A percentile compares a stretch with the other conserved stretches of the same genome.
Conservation (phyloP, 2,888 invertebrate species). For the Notodonta dromedarius region DNA sequence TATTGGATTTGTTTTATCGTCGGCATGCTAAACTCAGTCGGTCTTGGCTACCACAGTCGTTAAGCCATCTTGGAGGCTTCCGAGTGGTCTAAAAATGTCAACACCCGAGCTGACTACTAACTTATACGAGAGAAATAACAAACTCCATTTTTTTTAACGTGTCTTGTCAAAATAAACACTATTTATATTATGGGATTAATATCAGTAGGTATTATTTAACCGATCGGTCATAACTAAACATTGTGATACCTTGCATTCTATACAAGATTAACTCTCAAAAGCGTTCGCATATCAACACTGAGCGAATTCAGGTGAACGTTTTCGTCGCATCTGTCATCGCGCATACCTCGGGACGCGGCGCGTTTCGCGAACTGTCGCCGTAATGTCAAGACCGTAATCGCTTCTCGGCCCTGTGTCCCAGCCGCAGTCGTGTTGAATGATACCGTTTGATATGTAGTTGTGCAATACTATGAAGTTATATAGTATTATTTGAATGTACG, state of each 20-base stretch:
- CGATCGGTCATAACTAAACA: not conserved
- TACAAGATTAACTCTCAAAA: not conserved
- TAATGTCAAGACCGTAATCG: not conserved
- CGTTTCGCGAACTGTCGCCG: not conserved
- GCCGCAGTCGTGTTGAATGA: constrained; percentile 1
- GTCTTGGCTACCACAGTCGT: too few relatives aligned
- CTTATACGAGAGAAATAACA: too few relatives aligned
- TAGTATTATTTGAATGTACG: too few relatives aligned
- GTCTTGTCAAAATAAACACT: too few relatives aligned
- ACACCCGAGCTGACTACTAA: too few relatives aligned
- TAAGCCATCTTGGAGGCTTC: too few relatives aligned
- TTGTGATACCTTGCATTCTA: not conserved
- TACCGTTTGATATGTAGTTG: not conserved
- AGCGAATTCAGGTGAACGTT: not conserved
- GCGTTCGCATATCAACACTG: not conserved
- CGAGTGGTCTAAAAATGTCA: too few relatives aligned
- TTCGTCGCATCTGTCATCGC: not conserved
- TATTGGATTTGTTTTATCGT: too few relatives aligned
- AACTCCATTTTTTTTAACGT: too few relatives aligned
- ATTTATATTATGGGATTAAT: too few relatives aligned
- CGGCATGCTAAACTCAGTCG: too few relatives aligned
- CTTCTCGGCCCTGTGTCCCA: not conserved
- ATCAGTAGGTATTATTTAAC: too few relatives aligned
- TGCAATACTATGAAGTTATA: not conserved
- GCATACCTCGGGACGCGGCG: not conserved